These are phyloP conservation scores for Sminthurides aquaticus DNA, from an alignment of 2,888 invertebrate species.

Conservation along the genomic window DNA sequence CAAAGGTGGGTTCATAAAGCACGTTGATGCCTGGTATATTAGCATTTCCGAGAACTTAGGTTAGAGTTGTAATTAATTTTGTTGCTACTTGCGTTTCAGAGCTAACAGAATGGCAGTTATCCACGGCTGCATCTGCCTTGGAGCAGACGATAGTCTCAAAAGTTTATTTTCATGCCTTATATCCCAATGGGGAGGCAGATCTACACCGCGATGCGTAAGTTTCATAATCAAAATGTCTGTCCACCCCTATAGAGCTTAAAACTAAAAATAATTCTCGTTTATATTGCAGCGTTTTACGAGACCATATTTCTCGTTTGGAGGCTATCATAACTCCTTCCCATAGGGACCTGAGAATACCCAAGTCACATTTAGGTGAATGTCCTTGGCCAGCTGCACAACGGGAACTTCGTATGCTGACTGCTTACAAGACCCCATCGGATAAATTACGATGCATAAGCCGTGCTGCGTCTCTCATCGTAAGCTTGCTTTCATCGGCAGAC, in stretches of 20 bases:
- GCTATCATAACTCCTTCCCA: slow-evolving; percentile 68
- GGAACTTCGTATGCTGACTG: slow-evolving; percentile 77
- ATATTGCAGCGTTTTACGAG: slow-evolving; percentile 72
- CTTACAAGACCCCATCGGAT: slow-evolving; percentile 82
- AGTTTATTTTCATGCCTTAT: slow-evolving; percentile 85
- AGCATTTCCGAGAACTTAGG: not conserved
- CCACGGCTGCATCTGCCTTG: slow-evolving; percentile 70
- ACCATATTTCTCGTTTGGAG: slow-evolving; percentile 78
- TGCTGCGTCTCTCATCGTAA: slow-evolving; percentile 89
- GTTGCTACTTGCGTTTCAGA: slow-evolving; percentile 19
- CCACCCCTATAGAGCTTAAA: not conserved
- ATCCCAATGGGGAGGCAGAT: slow-evolving; percentile 95
- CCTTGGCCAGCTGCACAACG: slow-evolving; percentile 94
- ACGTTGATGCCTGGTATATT: too few relatives aligned
- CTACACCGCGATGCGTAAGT: slow-evolving; percentile 78
- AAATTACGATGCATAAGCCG: slow-evolving; percentile 75
- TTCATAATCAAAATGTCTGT: slow-evolving; percentile 9
- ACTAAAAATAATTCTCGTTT: not conserved
- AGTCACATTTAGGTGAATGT: slow-evolving; percentile 59
- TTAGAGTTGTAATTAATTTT: not conserved
- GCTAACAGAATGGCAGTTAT: slow-evolving; percentile 53
- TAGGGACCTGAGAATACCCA: slow-evolving; percentile 71
- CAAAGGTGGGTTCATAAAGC: slow-evolving; percentile 26
- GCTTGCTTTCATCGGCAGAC: slow-evolving; percentile 76
- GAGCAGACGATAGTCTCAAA: slow-evolving; percentile 86